Percentiles rank a stretch among this genome's conserved stretches.
phyloP scores from a whole-genome alignment of 2,797 vertebrate genomes.

The Nyctalus aviator region DNA sequence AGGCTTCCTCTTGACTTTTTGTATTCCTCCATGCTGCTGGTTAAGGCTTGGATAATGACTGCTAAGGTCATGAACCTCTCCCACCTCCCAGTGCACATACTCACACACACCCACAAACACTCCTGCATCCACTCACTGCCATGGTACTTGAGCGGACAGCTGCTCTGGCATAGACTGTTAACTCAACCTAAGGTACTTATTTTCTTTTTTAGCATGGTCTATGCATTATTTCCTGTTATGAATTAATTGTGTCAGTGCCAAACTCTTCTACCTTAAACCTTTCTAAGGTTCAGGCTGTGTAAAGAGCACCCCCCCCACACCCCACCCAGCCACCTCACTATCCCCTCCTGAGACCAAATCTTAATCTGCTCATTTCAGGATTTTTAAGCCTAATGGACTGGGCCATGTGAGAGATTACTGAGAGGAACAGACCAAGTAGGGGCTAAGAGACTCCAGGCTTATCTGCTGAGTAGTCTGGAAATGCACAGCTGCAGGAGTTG shows the following conservation, averaged over 20 bases:
- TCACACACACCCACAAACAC: not conserved
- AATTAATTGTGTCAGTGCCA: not conserved
- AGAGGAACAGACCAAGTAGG: slow-evolving; percentile 70
- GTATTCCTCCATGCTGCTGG: not conserved
- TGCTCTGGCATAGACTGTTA: not conserved
- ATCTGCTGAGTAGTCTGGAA: slow-evolving; percentile 72
- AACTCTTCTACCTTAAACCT: slow-evolving; percentile 14
- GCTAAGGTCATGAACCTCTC: not conserved
- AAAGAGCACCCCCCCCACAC: not conserved
- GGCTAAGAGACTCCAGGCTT: slow-evolving; percentile 71
- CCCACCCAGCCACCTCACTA: not conserved
- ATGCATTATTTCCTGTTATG: not conserved
- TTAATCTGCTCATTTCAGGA: slow-evolving; percentile 67
- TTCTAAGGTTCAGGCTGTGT: not conserved
- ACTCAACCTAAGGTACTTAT: not conserved
- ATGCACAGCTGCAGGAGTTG: slow-evolving; percentile 79
- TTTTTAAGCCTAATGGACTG: slow-evolving; percentile 77
- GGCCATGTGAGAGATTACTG: slow-evolving; percentile 75
- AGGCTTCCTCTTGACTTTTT: not conserved
- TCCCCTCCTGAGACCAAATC: not conserved
- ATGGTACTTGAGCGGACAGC: not conserved
- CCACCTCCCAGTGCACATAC: not conserved
- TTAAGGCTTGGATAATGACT: not conserved
- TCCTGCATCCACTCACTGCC: not conserved
- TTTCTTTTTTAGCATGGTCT: not conserved